Evolutionary conservation across 2,797 vertebrate genomes (phyloP), one percentile per base, ranked within the genome.

Genomic region (Liparis tanakae): DNA sequence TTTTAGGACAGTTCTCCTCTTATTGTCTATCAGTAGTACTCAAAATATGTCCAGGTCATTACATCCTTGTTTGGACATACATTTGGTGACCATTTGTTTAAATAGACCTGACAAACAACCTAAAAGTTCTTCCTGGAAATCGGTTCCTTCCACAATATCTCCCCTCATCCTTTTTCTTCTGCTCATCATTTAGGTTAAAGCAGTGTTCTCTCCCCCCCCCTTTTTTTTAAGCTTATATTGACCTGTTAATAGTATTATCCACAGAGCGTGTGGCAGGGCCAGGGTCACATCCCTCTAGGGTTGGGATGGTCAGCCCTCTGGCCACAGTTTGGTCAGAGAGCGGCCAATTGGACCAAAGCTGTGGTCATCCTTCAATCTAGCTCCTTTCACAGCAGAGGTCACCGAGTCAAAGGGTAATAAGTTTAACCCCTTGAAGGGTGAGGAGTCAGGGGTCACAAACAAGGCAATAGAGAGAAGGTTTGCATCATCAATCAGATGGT

Each of bases 381-480:
- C 94, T 91, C 91, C 93, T 92, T 95, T 92, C 94, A 95, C 92
- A 92, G 91, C 88, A 93, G 94, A 96, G 96, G 95, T 96, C 96
- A 94, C 82, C 80, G 89, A 95, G 96, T 96, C 96, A 96, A 72
- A 96, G 95, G 95, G 94, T 97, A 98, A 97, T 97, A 96, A 96
- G 95, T 96, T 97, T 96, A 96, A 94, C 92, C 95, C 91, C 89
- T 91, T 72, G 92, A 92, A 89, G 88, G 89, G 77, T 78, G 56
- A 90, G 67, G 60, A 91, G 95, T 95, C 96, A 96, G 94, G 95
- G 96, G 95, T 96, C 94, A 94, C 93, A 91, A 90, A 94, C 92
- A 94, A 95, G 95, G 94, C 93, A 92, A 92, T 89, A 92, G 94
- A 91, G 91, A 94, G 85, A 89, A 88, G 87, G 88, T 87, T 91